A percentile compares a stretch with the other conserved stretches of the same genome.
These are phyloP conservation scores for Pavo muticus DNA, from an alignment of 2,113 vertebrate species.

Conservation along the genomic window DNA sequence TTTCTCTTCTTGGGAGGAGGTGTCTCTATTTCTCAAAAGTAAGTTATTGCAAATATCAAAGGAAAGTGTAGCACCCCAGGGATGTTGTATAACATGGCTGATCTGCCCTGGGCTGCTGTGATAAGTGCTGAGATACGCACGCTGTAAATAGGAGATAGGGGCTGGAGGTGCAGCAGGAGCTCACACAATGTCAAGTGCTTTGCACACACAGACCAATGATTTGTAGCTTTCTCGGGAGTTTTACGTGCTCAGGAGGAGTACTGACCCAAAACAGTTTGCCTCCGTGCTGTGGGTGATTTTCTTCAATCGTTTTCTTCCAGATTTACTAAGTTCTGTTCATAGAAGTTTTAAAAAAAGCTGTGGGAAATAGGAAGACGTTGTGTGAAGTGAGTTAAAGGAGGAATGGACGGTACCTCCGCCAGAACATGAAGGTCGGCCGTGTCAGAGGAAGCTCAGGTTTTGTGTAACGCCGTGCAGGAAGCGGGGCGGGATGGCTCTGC, in stretches of 20 bases:
- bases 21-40: background rate
- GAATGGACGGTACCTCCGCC: background rate
- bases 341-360: background rate
- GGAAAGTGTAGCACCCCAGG: background rate
- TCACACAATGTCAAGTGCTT: background rate
- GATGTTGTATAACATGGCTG: slow-evolving; percentile 40
- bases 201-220: background rate
- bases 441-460: background rate
- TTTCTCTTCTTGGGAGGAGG: background rate
- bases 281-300: background rate
- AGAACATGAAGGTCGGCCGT: background rate
- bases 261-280: background rate
- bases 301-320: background rate
- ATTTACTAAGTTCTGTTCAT: background rate
- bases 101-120: background rate
- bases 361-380: background rate
- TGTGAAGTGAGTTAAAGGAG: background rate
- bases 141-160: background rate
- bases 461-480: background rate
- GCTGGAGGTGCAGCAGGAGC: background rate
- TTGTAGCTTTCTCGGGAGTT: background rate
- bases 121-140: background rate
- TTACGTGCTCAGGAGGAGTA: background rate
- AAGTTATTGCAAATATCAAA: background rate
- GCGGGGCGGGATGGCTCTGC: background rate